phyloP scores from a whole-genome alignment of 2,797 vertebrate species.

The Poecile montanus region DNA sequence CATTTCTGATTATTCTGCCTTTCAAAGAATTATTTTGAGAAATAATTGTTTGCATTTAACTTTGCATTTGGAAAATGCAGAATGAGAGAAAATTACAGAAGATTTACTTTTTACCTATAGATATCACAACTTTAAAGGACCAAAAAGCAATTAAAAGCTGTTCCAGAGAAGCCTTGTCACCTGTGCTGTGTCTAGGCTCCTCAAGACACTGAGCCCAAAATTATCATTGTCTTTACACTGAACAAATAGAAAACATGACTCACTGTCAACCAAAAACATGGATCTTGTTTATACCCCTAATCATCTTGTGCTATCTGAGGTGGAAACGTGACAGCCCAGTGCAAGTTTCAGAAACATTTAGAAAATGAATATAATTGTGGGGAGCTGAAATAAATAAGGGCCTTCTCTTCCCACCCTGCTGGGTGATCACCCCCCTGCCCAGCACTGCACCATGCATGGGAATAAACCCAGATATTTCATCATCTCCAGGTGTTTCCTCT shows the following conservation, averaged over 20 bases:
- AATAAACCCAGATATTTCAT: constrained; percentile 11
- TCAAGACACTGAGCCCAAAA: constrained; percentile 35
- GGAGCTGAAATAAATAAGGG: constrained; percentile 42
- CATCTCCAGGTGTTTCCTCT: constrained; percentile 7
- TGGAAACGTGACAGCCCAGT: constrained; percentile 4
- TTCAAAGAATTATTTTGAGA: not conserved
- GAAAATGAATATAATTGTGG: constrained; percentile 35
- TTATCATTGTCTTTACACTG: constrained; percentile 17
- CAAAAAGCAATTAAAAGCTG: constrained; percentile 32
- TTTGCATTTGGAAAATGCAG: not conserved
- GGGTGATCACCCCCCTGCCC: constrained; percentile 26
- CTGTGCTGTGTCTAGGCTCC: constrained; percentile 19
- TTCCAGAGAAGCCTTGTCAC: constrained; percentile 28
- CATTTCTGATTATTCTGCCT: not conserved
- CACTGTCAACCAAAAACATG: not conserved
- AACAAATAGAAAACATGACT: not conserved
- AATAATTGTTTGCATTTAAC: not conserved
- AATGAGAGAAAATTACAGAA: not conserved
- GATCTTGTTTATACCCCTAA: not conserved
- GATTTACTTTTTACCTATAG: not conserved
- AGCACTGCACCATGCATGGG: not conserved
- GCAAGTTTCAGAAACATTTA: constrained; percentile 29
- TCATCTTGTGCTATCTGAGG: not conserved
- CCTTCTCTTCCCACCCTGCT: constrained; percentile 35
- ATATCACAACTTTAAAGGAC: not conserved